Base-by-base conservation (phyloP, 1,140 invertebrate species). In the Melanaphis sacchari region DNA sequence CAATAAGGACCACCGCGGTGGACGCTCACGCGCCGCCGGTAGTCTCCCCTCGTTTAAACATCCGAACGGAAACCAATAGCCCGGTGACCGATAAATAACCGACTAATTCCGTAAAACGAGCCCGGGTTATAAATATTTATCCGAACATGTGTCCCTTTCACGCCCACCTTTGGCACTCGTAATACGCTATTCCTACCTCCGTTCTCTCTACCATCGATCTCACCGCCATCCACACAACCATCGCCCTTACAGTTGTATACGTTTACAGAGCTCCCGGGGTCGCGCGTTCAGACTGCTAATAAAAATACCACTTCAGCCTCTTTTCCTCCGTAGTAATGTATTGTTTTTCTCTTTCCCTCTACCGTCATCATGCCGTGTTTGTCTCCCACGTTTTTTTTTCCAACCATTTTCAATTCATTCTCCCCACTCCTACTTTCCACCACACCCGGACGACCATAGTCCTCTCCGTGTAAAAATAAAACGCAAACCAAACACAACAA, bases 41-140 rank as follows among this genome's bases (percentile, higher is more conserved):
- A 66, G 36, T 59, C 54, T 90, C 76, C 91, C 59, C 66, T 92
- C 76, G 54, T 43, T 76, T 41, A 41, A 91, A 76, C 88, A 54
- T 89, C 89, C 89, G 38, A 66, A 90, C 46, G 81, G 91, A 85
- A 92, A 92, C 91, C 91, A 92, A 92, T 92, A 92, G 91, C n/a
- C 31, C n/a, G 43, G 81, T 40, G 91, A 85, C 81, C 91, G 76
- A 93, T 85, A 93, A 84, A 85, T 93, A 85, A 93, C 91, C 91
- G 46, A 93, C 91, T 93, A 93, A 93, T 93, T 93, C 81, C 91
- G 49, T 93, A 93, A 93, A 93, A 93, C 76, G 91, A 24, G 43
- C 4, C 66, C 8, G 91, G 46, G 91, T 85, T 85, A 85, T 93
- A 93, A 93, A 93, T 93, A 93, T 93, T 93, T 85, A 93, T 93